phyloP scores from a whole-genome alignment of 2,797 vertebrate genomes.

The Pseudotriccus pelzelni region DNA sequence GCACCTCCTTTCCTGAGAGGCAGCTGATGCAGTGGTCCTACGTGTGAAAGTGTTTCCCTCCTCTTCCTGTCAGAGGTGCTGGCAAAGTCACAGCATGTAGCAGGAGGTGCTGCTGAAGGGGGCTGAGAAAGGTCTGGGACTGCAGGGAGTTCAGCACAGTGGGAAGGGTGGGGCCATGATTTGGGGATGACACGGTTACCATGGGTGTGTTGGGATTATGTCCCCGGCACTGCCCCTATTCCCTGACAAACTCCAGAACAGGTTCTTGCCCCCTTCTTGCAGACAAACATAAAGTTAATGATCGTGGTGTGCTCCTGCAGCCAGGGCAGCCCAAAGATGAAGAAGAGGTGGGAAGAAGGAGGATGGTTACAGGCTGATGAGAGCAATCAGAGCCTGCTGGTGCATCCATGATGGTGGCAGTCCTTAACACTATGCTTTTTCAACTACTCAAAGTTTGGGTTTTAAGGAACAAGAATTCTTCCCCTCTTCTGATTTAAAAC shows the following conservation, averaged over 20 bases:
- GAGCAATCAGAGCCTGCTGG: neutral
- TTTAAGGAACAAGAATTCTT: neutral
- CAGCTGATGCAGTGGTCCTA: neutral
- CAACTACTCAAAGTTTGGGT: neutral
- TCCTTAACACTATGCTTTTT: neutral
- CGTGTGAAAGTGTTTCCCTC: neutral
- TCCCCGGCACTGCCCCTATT: fast-evolving
- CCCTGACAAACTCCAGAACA: neutral
- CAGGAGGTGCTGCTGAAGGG: neutral
- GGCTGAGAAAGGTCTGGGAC: neutral
- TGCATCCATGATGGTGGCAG: neutral
- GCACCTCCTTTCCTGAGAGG: neutral
- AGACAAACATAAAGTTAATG: neutral
- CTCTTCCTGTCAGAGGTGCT: neutral
- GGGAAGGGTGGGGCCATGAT: neutral
- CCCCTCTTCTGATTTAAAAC: neutral
- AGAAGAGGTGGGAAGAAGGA: neutral
- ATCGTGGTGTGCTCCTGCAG: neutral
- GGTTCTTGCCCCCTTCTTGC: neutral
- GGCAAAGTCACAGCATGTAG: neutral
- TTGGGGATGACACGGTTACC: neutral
- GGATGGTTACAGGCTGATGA: neutral
- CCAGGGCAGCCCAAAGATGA: neutral
- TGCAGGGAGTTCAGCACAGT: neutral
- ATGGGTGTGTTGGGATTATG: neutral